Percentiles rank a stretch among this genome's conserved stretches.
Evolutionary conservation across 2,888 invertebrate genomes (phyloP).

Genomic region (Lepidochitona cinerea): DNA sequence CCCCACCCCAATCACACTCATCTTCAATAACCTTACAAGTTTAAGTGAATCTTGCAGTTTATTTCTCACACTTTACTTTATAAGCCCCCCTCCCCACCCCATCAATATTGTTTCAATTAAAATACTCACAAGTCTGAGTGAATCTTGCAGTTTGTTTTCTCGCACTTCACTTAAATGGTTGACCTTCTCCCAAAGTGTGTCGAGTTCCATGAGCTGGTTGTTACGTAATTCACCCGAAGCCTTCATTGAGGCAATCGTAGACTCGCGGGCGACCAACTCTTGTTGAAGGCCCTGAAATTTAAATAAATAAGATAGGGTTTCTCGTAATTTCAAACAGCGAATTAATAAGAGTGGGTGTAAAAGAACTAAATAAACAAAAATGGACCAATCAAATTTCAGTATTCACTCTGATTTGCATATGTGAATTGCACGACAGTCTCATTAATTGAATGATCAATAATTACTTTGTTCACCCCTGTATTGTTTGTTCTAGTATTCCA

Average conservation of each 20-base stretch:
- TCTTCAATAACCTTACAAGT: too few relatives aligned
- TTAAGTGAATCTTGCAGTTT: too few relatives aligned
- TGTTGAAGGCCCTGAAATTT: conserved; percentile 63
- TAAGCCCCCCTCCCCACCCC: too few relatives aligned
- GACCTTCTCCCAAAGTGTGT: conserved; percentile 64
- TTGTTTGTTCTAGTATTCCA: too few relatives aligned
- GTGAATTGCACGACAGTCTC: background rate
- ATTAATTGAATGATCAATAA: background rate
- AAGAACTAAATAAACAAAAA: background rate
- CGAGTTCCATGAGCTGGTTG: conserved; percentile 60
- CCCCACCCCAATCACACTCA: too few relatives aligned
- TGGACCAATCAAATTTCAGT: background rate
- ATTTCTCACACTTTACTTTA: too few relatives aligned
- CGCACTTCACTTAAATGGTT: conserved; percentile 60
- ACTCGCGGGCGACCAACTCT: conserved; percentile 61
- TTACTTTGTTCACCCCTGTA: too few relatives aligned
- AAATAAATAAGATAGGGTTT: background rate
- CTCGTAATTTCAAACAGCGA: background rate
- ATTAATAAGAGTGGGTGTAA: background rate
- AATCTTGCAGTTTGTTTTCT: conserved; percentile 63
- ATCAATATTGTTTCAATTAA: too few relatives aligned
- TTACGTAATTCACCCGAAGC: conserved; percentile 57
- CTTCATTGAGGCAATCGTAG: conserved; percentile 64
- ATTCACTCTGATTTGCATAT: background rate
- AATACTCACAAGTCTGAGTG: conserved; percentile 61